Percentiles rank a stretch among this genome's conserved stretches.
Evolutionary conservation across 2,113 vertebrate genomes (phyloP).

Genomic region (Ochotona curzoniae): DNA sequence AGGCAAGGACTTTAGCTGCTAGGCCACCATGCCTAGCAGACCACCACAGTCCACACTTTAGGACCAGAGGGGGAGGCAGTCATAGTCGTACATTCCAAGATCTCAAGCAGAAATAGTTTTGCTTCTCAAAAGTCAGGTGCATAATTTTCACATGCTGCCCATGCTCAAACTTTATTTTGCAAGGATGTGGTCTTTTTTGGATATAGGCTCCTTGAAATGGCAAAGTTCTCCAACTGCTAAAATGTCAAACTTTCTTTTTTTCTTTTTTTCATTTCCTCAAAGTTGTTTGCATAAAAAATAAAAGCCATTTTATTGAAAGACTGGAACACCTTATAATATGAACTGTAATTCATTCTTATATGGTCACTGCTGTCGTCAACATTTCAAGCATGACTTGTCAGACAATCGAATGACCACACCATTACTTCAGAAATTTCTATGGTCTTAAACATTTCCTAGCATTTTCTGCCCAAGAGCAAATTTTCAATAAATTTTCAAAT

Average conservation of each 20-base stretch:
- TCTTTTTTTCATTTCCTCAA: conserved; percentile 32
- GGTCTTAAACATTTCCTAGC: conserved; percentile 37
- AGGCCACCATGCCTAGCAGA: background rate
- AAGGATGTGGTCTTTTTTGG: background rate
- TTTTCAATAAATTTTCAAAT: conserved; percentile 45
- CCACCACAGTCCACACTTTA: background rate
- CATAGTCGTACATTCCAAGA: background rate
- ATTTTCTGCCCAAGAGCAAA: conserved; percentile 30
- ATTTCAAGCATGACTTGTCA: conserved; percentile 39
- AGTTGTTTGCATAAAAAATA: background rate
- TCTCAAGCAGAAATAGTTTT: background rate
- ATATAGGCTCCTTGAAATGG: background rate
- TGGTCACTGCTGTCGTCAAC: background rate
- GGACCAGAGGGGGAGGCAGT: background rate
- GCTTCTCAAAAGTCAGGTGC: background rate
- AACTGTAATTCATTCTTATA: background rate
- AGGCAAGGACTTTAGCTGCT: too few species aligned
- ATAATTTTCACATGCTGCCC: background rate
- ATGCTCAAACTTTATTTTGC: background rate
- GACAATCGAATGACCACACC: background rate
- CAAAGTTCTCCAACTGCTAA: background rate
- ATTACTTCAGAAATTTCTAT: conserved; percentile 54
- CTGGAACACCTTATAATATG: background rate
- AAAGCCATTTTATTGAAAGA: background rate
- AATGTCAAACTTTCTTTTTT: conserved; percentile 18